Evolutionary conservation across 2,888 invertebrate genomes (phyloP), one percentile per base, ranked within the genome.

Genomic region (Diarsia mendica): DNA sequence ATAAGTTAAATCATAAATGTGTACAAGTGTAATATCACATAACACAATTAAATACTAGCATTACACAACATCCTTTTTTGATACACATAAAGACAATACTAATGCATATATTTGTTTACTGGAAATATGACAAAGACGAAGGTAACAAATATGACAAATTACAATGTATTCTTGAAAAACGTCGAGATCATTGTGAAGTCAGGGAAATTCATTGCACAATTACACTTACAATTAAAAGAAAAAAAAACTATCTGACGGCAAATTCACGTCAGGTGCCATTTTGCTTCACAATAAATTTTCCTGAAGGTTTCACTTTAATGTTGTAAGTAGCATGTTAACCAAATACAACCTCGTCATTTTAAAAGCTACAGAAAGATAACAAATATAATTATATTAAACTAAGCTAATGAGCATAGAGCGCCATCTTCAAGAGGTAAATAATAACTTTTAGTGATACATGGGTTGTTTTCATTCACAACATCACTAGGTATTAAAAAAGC

Each of bases 11-110:
- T n/a, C 18, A n/a, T 53, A 48, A 39, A 53, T 20, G 49, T 13
- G 58, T 33, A 60, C 18, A 55, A 79, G n/a, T 49, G 4, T n/a
- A 39, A 53, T 63, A 48, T 60, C 23, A 53, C 33, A 80, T 63
- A 48, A 53, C 23, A 53, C 33, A 81, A 49, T n/a, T n/a, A n/a
- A n/a, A n/a, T 44, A 80, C 44, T 63, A 51, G 55, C 44, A 23
- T 66, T 44, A 18, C 44, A 58, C 20, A 39, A 79, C 11, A 60
- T 72, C 71, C n/a, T 48, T 53, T 13, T 55, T 51, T 51, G 2
- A 48, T n/a, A 71, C 49, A 46, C 15, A 1, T 67, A 23, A 1
- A 2, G 9, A 13, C 15, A 78, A 78, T 23, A 71, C 23, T 51
- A 70, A 70, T 33, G 44, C 18, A 51, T 13, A 51, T 60, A 18